phyloP scores from a whole-genome alignment of 2,888 invertebrate genomes.

The Ormyrus pomaceus region DNA sequence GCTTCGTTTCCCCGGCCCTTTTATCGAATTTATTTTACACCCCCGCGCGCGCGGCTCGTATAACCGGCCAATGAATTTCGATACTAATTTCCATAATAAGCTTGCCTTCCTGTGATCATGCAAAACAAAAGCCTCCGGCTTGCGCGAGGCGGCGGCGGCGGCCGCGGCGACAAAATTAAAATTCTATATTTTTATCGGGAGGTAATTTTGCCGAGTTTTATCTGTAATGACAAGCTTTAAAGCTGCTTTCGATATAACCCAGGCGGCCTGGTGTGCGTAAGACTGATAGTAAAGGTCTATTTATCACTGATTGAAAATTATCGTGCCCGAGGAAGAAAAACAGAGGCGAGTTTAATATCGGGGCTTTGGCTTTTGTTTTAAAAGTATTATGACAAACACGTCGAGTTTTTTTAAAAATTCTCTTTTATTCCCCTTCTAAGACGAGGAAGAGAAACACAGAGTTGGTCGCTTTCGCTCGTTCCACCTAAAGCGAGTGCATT shows the following conservation, averaged over 20 bases:
- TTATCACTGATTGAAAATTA: too few species aligned
- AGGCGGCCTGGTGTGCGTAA: not conserved
- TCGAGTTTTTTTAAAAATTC: too few species aligned
- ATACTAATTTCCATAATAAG: slow-evolving; percentile 47
- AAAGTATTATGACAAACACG: too few species aligned
- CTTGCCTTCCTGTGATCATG: not conserved
- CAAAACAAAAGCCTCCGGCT: not conserved
- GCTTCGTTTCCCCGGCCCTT: not conserved
- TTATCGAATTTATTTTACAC: slow-evolving; percentile 34
- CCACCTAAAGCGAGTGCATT: too few species aligned
- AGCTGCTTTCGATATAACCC: not conserved
- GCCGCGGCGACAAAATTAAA: slow-evolving; percentile 1
- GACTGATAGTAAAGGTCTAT: too few species aligned
- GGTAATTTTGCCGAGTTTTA: not conserved
- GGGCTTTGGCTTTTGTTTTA: too few species aligned
- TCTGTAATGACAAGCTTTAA: not conserved
- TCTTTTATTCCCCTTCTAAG: too few species aligned
- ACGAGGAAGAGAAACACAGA: too few species aligned
- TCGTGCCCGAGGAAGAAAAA: too few species aligned
- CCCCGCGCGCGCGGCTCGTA: not conserved
- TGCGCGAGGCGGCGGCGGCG: not conserved
- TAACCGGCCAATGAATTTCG: slow-evolving; percentile 33
- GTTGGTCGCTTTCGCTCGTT: too few species aligned
- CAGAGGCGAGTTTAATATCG: too few species aligned
- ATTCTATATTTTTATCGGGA: slow-evolving; percentile 14